phyloP scores from a whole-genome alignment of 2,113 vertebrate genomes.

The Myotis lucifugus region DNA sequence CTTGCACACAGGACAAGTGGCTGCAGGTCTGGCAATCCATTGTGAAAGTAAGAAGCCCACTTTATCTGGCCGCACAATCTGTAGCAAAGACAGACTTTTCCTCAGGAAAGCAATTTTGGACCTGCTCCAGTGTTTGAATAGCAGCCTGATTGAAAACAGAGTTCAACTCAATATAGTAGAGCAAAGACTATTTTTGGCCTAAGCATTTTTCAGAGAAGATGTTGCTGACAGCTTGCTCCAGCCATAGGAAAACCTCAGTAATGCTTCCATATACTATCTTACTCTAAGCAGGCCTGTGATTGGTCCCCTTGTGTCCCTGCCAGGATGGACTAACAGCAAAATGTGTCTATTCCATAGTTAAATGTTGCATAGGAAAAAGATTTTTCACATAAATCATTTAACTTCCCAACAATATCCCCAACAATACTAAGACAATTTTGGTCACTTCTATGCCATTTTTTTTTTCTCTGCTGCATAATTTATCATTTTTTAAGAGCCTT shows the following conservation, averaged over 20 bases:
- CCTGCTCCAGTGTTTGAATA: background rate
- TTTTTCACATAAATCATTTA: background rate
- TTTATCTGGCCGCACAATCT: background rate
- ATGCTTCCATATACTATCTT: background rate
- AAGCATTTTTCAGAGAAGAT: slow-evolving; percentile 21
- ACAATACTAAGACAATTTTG: background rate
- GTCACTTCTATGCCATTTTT: background rate
- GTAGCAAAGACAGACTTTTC: background rate
- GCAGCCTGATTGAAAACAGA: background rate
- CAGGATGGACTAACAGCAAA: background rate
- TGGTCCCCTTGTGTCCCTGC: background rate
- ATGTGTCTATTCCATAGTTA: background rate
- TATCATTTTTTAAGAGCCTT: background rate
- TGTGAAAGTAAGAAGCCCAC: background rate
- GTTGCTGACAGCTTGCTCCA: background rate
- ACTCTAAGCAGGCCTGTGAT: background rate
- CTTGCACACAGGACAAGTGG: too few species aligned
- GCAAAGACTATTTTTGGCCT: slow-evolving; percentile 24
- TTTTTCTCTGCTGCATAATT: background rate
- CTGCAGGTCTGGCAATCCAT: background rate
- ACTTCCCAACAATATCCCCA: background rate
- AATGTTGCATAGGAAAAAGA: background rate
- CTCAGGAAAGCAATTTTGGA: background rate
- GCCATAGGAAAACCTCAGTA: background rate
- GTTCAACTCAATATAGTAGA: background rate